Evolutionary conservation across 1,140 invertebrate genomes (phyloP).

Genomic region (Periplaneta americana): DNA sequence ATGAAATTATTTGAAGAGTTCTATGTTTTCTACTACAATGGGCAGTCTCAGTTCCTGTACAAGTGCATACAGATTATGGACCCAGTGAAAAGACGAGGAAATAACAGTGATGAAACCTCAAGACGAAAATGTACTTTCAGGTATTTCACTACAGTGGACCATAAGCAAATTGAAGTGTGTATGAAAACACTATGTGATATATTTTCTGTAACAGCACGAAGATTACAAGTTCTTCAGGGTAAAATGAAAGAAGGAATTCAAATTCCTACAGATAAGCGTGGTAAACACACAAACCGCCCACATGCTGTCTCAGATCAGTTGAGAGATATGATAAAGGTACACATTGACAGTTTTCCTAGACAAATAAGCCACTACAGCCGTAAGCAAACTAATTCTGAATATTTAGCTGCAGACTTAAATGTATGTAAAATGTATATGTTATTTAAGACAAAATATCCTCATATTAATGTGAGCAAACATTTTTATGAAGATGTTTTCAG

Average conservation of each 20-base stretch:
- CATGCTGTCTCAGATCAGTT: not conserved
- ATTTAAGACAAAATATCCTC: conserved; percentile 10
- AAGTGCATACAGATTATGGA: no score
- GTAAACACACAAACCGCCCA: conserved; percentile 7
- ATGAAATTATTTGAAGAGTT: no score
- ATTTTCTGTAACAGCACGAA: conserved; percentile 5
- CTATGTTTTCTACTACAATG: no score
- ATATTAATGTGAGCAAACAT: conserved; percentile 1
- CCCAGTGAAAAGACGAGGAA: no score
- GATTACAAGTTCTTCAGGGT: conserved; percentile 6
- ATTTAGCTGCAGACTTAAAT: conserved; percentile 1
- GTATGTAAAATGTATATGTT: not conserved
- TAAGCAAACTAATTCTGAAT: conserved; percentile 1
- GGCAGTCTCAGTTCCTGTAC: no score
- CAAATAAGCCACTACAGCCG: conserved; percentile 13
- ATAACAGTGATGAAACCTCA: not conserved
- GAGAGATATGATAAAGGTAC: conserved; percentile 5
- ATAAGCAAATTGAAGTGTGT: not conserved
- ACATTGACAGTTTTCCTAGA: conserved; percentile 3
- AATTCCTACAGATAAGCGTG: conserved; percentile 1
- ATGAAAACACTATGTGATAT: conserved; percentile 2
- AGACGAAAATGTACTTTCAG: not conserved
- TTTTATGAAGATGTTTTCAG: conserved; percentile 15
- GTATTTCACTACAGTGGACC: not conserved
- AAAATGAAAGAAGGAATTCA: conserved; percentile 1